These are phyloP conservation scores for Cyphomyrus discorhynchus DNA, from an alignment of 2,113 vertebrate genomes.

Conservation along the genomic window DNA sequence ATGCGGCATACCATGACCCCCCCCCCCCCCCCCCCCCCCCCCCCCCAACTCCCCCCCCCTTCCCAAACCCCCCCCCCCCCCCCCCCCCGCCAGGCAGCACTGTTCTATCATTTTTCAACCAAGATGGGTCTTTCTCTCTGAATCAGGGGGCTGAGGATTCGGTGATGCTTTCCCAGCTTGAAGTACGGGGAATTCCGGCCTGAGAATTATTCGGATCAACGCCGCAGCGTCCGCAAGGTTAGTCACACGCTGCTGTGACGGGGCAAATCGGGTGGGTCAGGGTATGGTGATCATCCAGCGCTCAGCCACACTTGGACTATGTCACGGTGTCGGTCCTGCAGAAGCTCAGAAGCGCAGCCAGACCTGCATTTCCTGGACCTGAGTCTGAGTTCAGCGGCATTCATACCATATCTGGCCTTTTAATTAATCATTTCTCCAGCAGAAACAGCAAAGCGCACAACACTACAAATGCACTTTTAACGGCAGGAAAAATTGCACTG, in stretches of 20 bases:
- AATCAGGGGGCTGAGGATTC: background rate
- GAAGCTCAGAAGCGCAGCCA: background rate
- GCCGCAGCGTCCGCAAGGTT: background rate
- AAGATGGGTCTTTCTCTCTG: background rate
- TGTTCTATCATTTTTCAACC: background rate
- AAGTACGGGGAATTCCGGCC: background rate
- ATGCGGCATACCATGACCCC: background rate
- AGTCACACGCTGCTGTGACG: background rate
- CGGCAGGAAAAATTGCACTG: background rate
- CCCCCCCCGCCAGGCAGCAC: background rate
- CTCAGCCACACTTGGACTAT: background rate
- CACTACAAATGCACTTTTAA: background rate
- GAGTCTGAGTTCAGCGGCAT: background rate
- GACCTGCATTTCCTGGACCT: background rate
- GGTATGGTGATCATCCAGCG: background rate
- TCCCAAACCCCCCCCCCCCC: no score
- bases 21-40: no score
- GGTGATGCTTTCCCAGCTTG: background rate
- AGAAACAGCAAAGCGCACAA: background rate
- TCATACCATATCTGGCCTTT: background rate
- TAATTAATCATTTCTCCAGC: background rate
- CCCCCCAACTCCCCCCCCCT: no score
- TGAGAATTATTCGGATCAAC: background rate
- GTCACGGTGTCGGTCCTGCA: background rate
- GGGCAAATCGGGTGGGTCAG: background rate